phyloP scores from a whole-genome alignment of 2,888 invertebrate species.

The Thymelicus sylvestris region DNA sequence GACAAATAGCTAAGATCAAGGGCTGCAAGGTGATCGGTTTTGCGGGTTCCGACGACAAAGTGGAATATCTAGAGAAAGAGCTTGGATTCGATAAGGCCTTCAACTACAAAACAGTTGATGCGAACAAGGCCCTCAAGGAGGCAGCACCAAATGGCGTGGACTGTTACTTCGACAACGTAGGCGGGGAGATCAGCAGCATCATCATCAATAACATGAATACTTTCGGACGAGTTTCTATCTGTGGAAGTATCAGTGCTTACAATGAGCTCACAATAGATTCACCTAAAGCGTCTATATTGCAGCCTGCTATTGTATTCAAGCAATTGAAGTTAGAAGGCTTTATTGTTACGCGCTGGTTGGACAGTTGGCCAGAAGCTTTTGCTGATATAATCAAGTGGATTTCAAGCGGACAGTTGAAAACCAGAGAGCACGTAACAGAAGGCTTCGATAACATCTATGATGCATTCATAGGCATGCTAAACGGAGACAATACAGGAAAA shows the following conservation, averaged over 20 bases:
- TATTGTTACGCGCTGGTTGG: constrained; percentile 65
- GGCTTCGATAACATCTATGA: constrained; percentile 87
- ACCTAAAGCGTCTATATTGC: constrained; percentile 58
- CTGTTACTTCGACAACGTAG: constrained; percentile 91
- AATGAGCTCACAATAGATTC: constrained; percentile 62
- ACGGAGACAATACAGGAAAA: constrained; percentile 82
- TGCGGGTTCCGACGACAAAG: constrained; percentile 89
- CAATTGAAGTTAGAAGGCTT: constrained; percentile 86
- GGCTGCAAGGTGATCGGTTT: constrained; percentile 87
- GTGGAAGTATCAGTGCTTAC: constrained; percentile 86
- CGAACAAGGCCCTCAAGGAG: constrained; percentile 84
- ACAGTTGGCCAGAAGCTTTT: constrained; percentile 81
- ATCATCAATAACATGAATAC: constrained; percentile 86
- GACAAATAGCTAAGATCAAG: constrained; percentile 90
- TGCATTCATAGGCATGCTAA: constrained; percentile 84
- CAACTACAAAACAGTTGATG: constrained; percentile 88
- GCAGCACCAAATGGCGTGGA: constrained; percentile 89
- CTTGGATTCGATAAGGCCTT: constrained; percentile 88
- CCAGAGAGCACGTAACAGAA: constrained; percentile 84
- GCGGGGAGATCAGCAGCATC: constrained; percentile 85
- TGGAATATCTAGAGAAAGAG: constrained; percentile 86
- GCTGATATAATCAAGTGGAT: constrained; percentile 82
- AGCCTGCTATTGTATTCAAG: constrained; percentile 74
- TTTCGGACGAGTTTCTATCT: constrained; percentile 85
- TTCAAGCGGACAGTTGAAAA: constrained; percentile 85